These are phyloP conservation scores for Megalops atlanticus DNA, from an alignment of 2,113 vertebrate genomes.

Conservation along the genomic window DNA sequence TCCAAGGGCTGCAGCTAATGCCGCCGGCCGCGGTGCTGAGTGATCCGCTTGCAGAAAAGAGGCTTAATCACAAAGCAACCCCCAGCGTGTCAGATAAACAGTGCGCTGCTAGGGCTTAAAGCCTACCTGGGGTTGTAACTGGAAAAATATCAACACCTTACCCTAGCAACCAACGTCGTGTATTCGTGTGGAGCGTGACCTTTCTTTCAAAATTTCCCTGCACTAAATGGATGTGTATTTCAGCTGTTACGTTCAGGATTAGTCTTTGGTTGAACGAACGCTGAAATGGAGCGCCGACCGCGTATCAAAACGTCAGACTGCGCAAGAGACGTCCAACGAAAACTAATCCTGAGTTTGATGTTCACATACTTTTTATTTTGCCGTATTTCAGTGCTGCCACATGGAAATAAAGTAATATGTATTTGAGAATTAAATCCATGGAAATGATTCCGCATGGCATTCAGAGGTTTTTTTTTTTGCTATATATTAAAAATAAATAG, in stretches of 20 bases:
- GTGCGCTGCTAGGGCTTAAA: conserved; percentile 53
- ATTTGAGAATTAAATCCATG: no score
- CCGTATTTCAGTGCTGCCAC: conserved; percentile 16
- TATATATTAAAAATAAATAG: no score
- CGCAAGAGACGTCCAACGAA: neutral
- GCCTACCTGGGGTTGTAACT: conserved; percentile 57
- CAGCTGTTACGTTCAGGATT: neutral
- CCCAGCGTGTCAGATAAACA: conserved; percentile 68
- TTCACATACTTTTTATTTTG: conserved; percentile 1
- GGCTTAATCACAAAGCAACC: conserved; percentile 74
- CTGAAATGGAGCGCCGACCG: no score
- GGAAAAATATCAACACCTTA: neutral
- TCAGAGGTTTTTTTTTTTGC: no score
- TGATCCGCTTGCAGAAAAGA: conserved; percentile 68
- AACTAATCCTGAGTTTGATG: neutral
- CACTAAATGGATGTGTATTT: conserved; percentile 31
- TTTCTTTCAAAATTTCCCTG: conserved; percentile 44
- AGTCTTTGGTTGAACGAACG: no score
- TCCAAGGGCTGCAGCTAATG: conserved; percentile 57
- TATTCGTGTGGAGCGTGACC: conserved; percentile 36
- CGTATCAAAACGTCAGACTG: neutral
- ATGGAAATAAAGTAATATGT: no score
- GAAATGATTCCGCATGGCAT: no score
- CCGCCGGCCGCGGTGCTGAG: conserved; percentile 58
- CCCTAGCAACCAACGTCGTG: neutral